A percentile compares a stretch with the other conserved stretches of the same genome.
Evolutionary conservation across 2,113 vertebrate genomes (phyloP).

Genomic region (Datnioides undecimradiatus): DNA sequence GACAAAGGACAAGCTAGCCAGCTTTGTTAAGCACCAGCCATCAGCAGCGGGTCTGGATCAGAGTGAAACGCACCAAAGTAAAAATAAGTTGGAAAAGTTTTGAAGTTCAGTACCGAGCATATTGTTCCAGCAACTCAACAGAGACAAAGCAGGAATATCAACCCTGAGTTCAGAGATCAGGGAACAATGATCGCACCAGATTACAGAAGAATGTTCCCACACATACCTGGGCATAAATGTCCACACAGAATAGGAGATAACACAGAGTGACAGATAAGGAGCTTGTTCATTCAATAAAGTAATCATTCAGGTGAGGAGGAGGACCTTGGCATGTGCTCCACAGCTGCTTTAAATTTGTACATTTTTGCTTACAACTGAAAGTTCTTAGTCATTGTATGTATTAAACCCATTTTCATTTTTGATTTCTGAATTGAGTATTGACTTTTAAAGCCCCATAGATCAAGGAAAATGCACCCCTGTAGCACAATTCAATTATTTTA

Average conservation of each 20-base stretch:
- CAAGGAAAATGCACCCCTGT: constrained; percentile 1
- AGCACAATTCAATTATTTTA: constrained; percentile 8
- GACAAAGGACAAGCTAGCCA: neutral
- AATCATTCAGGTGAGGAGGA: constrained; percentile 15
- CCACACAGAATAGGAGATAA: constrained; percentile 36
- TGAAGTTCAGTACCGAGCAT: neutral
- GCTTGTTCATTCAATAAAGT: constrained; percentile 3
- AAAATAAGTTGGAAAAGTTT: neutral
- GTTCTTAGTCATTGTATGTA: neutral
- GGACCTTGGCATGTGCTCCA: constrained; percentile 22
- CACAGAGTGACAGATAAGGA: constrained; percentile 12
- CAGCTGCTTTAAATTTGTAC: neutral
- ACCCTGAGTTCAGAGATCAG: constrained; percentile 31
- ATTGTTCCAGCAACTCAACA: neutral
- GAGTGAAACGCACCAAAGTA: neutral
- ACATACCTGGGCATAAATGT: constrained; percentile 31
- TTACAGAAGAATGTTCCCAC: constrained; percentile 39
- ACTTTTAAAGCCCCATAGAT: neutral
- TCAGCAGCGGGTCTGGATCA: neutral
- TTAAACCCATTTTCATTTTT: neutral
- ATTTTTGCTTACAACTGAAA: neutral
- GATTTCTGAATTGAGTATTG: neutral
- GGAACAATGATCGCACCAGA: constrained; percentile 16
- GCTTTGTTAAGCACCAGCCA: neutral
- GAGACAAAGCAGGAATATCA: constrained; percentile 3